Base-by-base conservation (phyloP, 2,888 invertebrate genomes). In the Tridacna crocea region DNA sequence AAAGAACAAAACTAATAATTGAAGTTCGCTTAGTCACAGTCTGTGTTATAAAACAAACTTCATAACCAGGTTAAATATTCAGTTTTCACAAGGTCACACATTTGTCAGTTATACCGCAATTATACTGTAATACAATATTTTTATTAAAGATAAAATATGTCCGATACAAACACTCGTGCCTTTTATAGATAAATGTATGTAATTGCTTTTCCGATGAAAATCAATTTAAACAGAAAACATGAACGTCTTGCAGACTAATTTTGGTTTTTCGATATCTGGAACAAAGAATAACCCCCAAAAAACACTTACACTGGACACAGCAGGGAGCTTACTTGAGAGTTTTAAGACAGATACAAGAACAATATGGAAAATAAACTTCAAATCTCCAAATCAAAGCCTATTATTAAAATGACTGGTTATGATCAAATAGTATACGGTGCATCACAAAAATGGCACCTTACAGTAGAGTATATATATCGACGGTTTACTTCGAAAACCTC, bases 321-420 rank as follows among this genome's bases (percentile, higher is more conserved):
- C 36, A 3, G 46, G 46, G 47, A 46, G 15, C 46, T 36, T 46
- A n/a, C 36, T 66, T 66, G 19, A 51, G 51, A 0, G 51, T 70
- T n/a, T 70, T 70, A 70, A 70, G 24, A 51, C 47, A 24, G 24
- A 51, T 22, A 26, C 24, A 51, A 70, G 51, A 70, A 70, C 70
- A 70, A 70, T 70, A 51, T 51, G 12, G 48, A 24, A 22, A 47
- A 70, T 70, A 70, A 70, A 51, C 47, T 70, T 51, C 51, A 51
- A 70, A 70, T 70, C 70, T 51, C 51, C 51, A 70, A 70, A 70
- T 70, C 70, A 70, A 70, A 70, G 70, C 70, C 51, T 70, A 66
- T 66, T 66, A 66, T 66, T 19, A 66, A 46, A 66, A 46, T 66
- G 66, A 66, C 66, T 26, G 66, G 66, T 66, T 66, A 66, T 46